Conservation (phyloP, 1,140 invertebrate genomes). For the Limonius californicus region DNA sequence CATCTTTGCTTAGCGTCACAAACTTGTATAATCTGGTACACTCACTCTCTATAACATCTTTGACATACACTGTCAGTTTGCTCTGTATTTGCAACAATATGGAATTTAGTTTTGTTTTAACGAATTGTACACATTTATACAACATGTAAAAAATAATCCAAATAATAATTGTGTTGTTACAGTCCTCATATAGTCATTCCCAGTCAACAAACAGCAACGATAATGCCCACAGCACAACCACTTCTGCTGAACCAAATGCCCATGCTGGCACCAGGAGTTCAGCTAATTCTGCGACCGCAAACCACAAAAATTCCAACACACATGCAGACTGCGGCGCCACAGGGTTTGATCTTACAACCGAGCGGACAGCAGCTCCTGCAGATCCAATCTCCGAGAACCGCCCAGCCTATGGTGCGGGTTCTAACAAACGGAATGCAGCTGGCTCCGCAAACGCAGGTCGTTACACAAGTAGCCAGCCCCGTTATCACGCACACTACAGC, state of each 20-base stretch:
- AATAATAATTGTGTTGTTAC: no score
- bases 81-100: no score
- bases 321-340: constrained; percentile 45
- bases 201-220: constrained; percentile 35
- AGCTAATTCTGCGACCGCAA: constrained; percentile 51
- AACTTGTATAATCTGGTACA: no score
- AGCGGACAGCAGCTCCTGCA: constrained; percentile 40
- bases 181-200: constrained; percentile 46
- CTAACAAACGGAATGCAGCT: constrained; percentile 50
- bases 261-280: constrained; percentile 49
- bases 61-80: no score
- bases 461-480: constrained; percentile 33
- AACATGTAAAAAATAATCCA: no score
- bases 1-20: no score
- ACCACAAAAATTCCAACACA: constrained; percentile 49
- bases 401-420: constrained; percentile 52
- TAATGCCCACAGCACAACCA: constrained; percentile 44
- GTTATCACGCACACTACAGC: not conserved
- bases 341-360: constrained; percentile 45
- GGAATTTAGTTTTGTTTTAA: not conserved
- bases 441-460: constrained; percentile 44
- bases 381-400: constrained; percentile 43
- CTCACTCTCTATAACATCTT: no score
- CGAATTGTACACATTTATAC: no score
- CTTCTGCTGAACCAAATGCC: constrained; percentile 45